These are phyloP conservation scores for Mugil cephalus DNA, from an alignment of 2,113 vertebrate species.

Conservation along the genomic window DNA sequence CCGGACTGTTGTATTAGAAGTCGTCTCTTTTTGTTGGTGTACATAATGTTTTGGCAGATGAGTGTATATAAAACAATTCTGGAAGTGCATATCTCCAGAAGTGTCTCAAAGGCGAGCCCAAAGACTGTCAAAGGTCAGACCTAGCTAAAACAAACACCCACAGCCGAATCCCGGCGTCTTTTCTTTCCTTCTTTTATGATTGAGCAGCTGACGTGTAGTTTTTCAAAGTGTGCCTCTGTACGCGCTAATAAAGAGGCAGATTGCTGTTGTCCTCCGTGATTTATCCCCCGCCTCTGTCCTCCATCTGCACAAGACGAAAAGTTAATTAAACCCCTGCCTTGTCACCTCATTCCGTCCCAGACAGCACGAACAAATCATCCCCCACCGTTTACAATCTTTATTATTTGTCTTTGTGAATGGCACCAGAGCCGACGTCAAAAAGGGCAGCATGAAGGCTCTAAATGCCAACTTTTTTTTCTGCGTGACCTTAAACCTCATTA, in stretches of 20 bases:
- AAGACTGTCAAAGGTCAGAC: conserved; percentile 27
- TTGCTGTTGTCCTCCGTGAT: conserved; percentile 77
- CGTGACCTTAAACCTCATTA: conserved; percentile 21
- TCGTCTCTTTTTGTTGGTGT: too few relatives aligned
- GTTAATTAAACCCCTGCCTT: conserved; percentile 77
- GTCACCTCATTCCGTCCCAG: conserved; percentile 63
- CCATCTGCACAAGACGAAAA: conserved; percentile 66
- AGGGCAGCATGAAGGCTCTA: not conserved
- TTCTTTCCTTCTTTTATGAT: conserved; percentile 68
- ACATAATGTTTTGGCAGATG: too few relatives aligned
- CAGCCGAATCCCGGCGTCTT: conserved; percentile 54
- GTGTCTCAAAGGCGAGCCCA: conserved; percentile 4
- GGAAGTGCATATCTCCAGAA: conserved; percentile 4
- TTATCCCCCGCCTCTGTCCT: conserved; percentile 71
- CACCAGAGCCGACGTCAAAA: conserved; percentile 41
- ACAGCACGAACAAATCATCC: conserved; percentile 74
- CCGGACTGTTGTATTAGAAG: too few relatives aligned
- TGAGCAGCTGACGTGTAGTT: conserved; percentile 56
- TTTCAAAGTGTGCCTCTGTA: conserved; percentile 53
- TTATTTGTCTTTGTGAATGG: conserved; percentile 68
- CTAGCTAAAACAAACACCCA: conserved; percentile 35
- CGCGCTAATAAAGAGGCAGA: conserved; percentile 77
- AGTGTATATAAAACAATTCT: conserved; percentile 11
- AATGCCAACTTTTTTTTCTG: not conserved
- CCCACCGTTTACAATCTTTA: conserved; percentile 62